Base-by-base conservation (phyloP, 2,888 invertebrate genomes). In the Drosophila lacicola region DNA sequence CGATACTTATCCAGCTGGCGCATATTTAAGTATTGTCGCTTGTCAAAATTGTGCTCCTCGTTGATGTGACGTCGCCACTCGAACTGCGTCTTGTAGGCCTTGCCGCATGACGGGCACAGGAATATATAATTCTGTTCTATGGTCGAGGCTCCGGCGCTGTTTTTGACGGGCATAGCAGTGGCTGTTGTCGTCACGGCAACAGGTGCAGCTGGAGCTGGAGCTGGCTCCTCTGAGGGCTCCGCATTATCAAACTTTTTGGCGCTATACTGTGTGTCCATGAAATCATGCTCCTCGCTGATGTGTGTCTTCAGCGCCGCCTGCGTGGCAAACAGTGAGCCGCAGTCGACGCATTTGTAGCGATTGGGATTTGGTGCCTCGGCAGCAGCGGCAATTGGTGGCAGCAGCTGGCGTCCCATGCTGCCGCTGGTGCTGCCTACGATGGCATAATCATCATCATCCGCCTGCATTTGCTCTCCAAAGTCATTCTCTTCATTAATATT, bases 11-110 rank as follows among this genome's bases (percentile, higher is more conserved):
- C 91, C 51, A 91, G 14, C 53, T 84, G 87, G 1, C 86, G 80
- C 76, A 91, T 91, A 47, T 88, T 91, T 17, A 91, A 74, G 51
- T 76, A 90, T 5, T 83, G 78, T 0, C 91, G 81, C 45, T 91
- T 90, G 56, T 91, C 91, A 17, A 91, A 91, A 45, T 87, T 91
- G 65, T 91, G 91, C 13, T 80, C 84, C 37, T 88, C 78, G 50
- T 91, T 91, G 44, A 91, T 91, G 65, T 91, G 91, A 14, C 91
- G 90, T 1, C 91, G 90, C 91, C 91, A 91, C 45, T 90, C 82
- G 17, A 82, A 83, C 60, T 91, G 90, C 0, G 90, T 82, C 50
- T 86, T 85, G 62, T 89, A 90, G 11, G 90, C 79, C 39, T 84
- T 66, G 13, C 91, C 91, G 45, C 91, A 91, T 11, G 90, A 89